Conservation (phyloP, 1,140 invertebrate genomes). For the Teleogryllus occipitalis region DNA sequence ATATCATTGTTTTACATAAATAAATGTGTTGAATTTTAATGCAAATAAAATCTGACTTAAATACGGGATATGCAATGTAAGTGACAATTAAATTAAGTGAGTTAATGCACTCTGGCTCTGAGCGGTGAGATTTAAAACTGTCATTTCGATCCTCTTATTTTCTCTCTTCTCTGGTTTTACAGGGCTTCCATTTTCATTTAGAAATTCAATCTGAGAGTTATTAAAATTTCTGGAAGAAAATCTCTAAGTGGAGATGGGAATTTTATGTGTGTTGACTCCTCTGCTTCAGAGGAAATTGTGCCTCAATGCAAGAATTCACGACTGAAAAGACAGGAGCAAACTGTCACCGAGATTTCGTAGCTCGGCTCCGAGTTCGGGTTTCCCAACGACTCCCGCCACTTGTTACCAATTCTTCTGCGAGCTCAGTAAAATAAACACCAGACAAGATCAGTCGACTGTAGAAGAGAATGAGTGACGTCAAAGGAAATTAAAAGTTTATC, state of each 20-base stretch:
- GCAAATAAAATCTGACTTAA: too few species aligned
- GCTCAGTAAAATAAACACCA: neutral
- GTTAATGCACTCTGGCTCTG: too few species aligned
- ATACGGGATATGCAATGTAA: too few species aligned
- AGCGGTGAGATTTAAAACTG: too few species aligned
- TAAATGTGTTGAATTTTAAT: too few species aligned
- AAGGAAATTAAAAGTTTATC: slow-evolving; percentile 6
- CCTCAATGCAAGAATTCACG: neutral
- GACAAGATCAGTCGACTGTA: neutral
- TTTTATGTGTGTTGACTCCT: neutral
- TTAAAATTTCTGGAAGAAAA: neutral
- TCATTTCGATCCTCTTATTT: neutral
- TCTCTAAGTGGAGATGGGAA: neutral
- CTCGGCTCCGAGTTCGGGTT: neutral
- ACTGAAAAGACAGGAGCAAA: neutral
- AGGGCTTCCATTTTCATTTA: neutral
- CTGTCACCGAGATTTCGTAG: neutral
- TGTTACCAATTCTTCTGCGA: neutral
- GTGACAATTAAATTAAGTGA: too few species aligned
- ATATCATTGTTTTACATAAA: too few species aligned
- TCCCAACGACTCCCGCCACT: neutral
- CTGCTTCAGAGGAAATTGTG: neutral
- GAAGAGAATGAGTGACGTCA: neutral
- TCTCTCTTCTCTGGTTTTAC: neutral
- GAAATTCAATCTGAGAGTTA: neutral